A percentile compares a stretch with the other conserved stretches of the same genome.
These are phyloP conservation scores for Limnothrissa miodon DNA, from an alignment of 2,113 vertebrate genomes.

Conservation along the genomic window DNA sequence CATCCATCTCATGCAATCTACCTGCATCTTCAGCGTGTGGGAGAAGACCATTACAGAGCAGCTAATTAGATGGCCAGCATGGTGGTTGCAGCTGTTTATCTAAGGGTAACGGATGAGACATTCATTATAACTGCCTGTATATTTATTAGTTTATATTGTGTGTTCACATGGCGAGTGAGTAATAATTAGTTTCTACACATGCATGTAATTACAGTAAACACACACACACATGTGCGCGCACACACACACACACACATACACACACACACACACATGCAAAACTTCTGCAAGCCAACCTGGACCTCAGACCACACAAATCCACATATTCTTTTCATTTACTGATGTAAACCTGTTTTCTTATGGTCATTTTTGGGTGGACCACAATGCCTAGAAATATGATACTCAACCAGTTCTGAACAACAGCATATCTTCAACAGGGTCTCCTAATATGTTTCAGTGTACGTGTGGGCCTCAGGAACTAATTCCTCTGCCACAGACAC, in stretches of 20 bases:
- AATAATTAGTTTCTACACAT: background rate
- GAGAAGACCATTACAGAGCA: background rate
- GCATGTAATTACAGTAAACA: background rate
- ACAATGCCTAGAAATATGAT: background rate
- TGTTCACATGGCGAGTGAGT: background rate
- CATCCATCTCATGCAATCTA: background rate
- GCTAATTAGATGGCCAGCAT: conserved; percentile 4
- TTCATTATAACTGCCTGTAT: background rate
- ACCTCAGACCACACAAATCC: background rate
- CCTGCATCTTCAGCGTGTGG: background rate
- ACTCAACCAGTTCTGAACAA: no score
- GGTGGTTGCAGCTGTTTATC: background rate
- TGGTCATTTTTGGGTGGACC: no score
- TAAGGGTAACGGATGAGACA: background rate
- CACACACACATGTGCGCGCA: background rate
- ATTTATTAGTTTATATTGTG: background rate
- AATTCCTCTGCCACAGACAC: background rate
- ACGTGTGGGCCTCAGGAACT: background rate
- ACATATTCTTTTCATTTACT: background rate
- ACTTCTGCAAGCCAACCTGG: no score
- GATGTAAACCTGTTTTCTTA: no score
- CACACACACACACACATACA: background rate
- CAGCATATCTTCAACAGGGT: no score
- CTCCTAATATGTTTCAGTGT: background rate
- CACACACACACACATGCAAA: background rate